These are phyloP conservation scores for Sinopyrophorus schimmeli DNA, from an alignment of 2,888 invertebrate species.

Conservation along the genomic window DNA sequence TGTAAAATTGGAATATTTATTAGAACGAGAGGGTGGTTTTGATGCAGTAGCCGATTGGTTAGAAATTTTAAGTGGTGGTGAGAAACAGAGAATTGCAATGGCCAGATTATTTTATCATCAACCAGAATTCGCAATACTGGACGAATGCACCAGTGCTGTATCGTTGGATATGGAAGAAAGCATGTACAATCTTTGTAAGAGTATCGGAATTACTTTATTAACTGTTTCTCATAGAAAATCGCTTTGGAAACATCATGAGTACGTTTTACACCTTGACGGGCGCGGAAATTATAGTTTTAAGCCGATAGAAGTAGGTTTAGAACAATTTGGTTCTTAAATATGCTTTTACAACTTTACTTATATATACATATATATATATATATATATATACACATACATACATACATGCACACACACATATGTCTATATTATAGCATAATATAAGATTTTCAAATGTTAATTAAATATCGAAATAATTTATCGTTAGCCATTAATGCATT, in stretches of 20 bases:
- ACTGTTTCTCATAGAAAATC: constrained; percentile 97
- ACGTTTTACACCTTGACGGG: constrained; percentile 94
- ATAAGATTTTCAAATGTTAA: too few relatives aligned
- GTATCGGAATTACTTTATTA: constrained; percentile 88
- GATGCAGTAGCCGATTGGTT: constrained; percentile 97
- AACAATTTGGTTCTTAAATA: constrained; percentile 95
- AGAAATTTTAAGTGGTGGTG: constrained; percentile 97
- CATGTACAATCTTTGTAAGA: constrained; percentile 93
- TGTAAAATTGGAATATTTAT: constrained; percentile 83
- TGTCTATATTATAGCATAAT: too few relatives aligned
- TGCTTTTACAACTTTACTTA: too few relatives aligned
- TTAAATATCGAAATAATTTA: neutral
- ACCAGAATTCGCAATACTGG: constrained; percentile 98
- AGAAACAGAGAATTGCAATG: constrained; percentile 99
- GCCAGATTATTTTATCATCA: constrained; percentile 95
- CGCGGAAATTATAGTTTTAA: constrained; percentile 87
- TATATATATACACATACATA: too few relatives aligned
- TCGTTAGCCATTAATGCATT: neutral
- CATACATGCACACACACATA: too few relatives aligned
- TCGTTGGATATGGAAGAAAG: constrained; percentile 97
- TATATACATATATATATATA: neutral
- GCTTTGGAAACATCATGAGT: constrained; percentile 96
- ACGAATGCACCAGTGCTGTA: constrained; percentile 98
- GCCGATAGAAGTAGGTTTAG: constrained; percentile 81
- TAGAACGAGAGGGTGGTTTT: constrained; percentile 84